Conservation (phyloP, 37 sponge, comb jelly and placozoan species). For the Halisarca cf. caerulea region DNA sequence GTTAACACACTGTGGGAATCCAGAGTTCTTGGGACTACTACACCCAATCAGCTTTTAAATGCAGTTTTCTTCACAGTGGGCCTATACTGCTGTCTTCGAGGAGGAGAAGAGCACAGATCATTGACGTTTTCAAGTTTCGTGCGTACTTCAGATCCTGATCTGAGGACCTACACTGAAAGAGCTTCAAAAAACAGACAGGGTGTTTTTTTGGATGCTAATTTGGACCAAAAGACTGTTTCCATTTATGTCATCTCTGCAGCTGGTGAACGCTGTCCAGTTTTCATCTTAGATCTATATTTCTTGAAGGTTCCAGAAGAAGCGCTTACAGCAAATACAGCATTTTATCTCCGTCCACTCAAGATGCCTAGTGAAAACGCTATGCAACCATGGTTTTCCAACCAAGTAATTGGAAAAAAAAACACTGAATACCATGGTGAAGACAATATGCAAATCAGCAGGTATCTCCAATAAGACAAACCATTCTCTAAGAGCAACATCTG, state of each 20-base stretch:
- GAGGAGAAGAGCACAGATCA: slow-evolving; percentile 5
- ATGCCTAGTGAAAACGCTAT: background rate
- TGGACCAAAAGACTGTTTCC: background rate
- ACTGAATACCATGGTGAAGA: slow-evolving; percentile 9
- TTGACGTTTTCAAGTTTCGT: background rate
- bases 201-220: background rate
- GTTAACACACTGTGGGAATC: slow-evolving; percentile 1
- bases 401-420: background rate
- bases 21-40: background rate
- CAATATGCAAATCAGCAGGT: background rate
- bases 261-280: slow-evolving; percentile 3
- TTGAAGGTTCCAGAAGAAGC: slow-evolving; percentile 7
- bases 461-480: background rate
- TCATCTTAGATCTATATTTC: background rate
- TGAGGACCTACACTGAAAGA: slow-evolving; percentile 11
- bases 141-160: background rate
- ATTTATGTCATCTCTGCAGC: background rate
- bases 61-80: background rate
- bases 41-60: background rate
- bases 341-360: background rate
- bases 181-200: background rate
- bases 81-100: slow-evolving; percentile 15
- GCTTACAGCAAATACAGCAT: background rate
- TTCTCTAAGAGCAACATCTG: slow-evolving; percentile 15
- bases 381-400: background rate